phyloP scores from a whole-genome alignment of 2,888 invertebrate genomes.

The Spisula solida region DNA sequence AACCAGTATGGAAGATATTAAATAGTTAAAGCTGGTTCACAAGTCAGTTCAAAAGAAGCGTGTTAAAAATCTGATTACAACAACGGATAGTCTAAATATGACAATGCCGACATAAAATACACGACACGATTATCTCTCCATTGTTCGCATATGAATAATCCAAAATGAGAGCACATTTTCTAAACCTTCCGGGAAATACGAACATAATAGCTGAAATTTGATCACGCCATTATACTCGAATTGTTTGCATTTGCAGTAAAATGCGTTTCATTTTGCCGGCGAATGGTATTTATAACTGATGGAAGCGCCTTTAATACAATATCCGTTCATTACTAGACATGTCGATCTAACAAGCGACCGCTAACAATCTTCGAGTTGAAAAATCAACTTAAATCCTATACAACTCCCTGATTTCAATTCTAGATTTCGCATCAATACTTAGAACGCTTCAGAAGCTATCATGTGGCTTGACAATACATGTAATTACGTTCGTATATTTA shows the following conservation, averaged over 20 bases:
- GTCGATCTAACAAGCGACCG: background rate
- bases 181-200: background rate
- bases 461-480: background rate
- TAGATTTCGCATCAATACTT: background rate
- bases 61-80: background rate
- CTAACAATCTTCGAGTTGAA: background rate
- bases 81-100: background rate
- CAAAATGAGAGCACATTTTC: background rate
- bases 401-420: background rate
- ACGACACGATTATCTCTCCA: background rate
- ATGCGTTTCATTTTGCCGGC: background rate
- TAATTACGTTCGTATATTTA: background rate
- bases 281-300: background rate
- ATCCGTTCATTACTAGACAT: background rate
- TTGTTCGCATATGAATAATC: background rate
- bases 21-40: too few relatives aligned
- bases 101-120: background rate
- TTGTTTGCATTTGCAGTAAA: background rate
- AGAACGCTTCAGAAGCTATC: background rate
- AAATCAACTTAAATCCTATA: background rate
- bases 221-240: background rate
- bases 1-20: too few relatives aligned
- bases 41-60: background rate
- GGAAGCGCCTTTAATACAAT: slow-evolving; percentile 9
- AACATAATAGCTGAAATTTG: background rate